These are phyloP conservation scores for Imbricaverruca yamaguchii DNA, from an alignment of 2,888 invertebrate genomes.

Conservation along the genomic window DNA sequence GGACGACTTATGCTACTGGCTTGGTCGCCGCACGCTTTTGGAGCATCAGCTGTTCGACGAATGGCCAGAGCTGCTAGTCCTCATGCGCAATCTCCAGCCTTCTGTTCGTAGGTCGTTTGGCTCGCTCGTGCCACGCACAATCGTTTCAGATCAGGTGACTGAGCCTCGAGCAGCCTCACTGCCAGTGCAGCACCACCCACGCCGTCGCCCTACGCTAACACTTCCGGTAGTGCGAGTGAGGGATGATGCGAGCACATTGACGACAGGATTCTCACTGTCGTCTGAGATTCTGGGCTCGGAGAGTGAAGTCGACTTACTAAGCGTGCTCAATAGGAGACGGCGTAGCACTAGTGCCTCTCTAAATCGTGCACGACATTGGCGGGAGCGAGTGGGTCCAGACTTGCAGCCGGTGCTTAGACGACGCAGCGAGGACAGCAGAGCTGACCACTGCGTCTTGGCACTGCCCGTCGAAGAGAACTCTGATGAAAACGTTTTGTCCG, in stretches of 20 bases:
- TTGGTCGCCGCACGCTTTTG: neutral
- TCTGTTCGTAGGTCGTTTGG: neutral
- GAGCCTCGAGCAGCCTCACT: neutral
- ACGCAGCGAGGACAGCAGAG: neutral
- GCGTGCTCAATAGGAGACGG: slow-evolving; percentile 90
- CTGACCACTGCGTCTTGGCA: neutral
- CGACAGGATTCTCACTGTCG: slow-evolving; percentile 58
- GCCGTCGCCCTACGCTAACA: slow-evolving; percentile 67
- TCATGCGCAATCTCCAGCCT: neutral
- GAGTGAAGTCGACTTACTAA: slow-evolving; percentile 70
- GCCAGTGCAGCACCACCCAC: slow-evolving; percentile 57
- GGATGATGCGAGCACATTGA: slow-evolving; percentile 57
- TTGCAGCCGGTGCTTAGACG: neutral
- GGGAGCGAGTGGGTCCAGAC: neutral
- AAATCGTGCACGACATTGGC: neutral
- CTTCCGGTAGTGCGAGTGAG: slow-evolving; percentile 67
- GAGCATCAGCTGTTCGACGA: neutral
- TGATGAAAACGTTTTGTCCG: neutral
- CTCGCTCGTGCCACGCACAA: neutral
- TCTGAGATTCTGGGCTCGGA: slow-evolving; percentile 81
- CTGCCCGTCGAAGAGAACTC: neutral
- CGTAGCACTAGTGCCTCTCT: slow-evolving; percentile 39
- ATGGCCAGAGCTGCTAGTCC: neutral
- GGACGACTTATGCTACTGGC: neutral
- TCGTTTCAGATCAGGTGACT: neutral